These are phyloP conservation scores for Exaiptasia diaphana DNA, from an alignment of 64 coral and sea anemone genomes.

Conservation along the genomic window DNA sequence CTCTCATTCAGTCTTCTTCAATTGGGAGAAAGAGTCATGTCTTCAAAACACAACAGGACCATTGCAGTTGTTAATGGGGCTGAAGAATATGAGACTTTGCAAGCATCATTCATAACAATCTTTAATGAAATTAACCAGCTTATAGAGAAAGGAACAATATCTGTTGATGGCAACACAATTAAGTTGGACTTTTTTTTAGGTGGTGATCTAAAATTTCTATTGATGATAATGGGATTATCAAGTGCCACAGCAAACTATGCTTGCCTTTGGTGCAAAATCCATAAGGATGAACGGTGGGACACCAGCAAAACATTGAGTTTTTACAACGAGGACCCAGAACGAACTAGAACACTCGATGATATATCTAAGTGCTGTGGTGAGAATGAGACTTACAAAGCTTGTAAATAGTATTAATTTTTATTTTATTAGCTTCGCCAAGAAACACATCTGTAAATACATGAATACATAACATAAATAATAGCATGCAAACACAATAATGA, in stretches of 20 bases:
- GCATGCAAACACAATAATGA: too few species aligned
- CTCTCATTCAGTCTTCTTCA: slow-evolving; percentile 7
- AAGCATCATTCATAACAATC: neutral
- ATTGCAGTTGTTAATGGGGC: slow-evolving; percentile 27
- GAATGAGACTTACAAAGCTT: neutral
- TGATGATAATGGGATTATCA: slow-evolving; percentile 34
- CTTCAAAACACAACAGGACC: slow-evolving; percentile 4
- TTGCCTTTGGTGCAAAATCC: slow-evolving; percentile 41
- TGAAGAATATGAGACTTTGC: slow-evolving; percentile 9
- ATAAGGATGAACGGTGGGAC: slow-evolving; percentile 42
- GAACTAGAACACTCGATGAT: neutral
- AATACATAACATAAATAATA: neutral
- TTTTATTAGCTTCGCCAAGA: neutral
- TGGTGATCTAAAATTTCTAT: slow-evolving; percentile 28
- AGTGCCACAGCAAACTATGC: slow-evolving; percentile 16
- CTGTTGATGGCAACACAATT: slow-evolving; percentile 4
- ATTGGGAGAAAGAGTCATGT: slow-evolving; percentile 17
- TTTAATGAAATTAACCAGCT: slow-evolving; percentile 40
- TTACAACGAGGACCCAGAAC: neutral
- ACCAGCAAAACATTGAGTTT: neutral
- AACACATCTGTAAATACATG: slow-evolving; percentile 20
- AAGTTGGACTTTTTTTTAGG: slow-evolving; percentile 34
- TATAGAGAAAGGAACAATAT: neutral
- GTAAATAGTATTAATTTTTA: neutral
- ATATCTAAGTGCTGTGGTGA: neutral